Percentiles rank a stretch among this genome's conserved stretches.
phyloP scores from a whole-genome alignment of 1,140 invertebrate species.

The Papilio xuthus region DNA sequence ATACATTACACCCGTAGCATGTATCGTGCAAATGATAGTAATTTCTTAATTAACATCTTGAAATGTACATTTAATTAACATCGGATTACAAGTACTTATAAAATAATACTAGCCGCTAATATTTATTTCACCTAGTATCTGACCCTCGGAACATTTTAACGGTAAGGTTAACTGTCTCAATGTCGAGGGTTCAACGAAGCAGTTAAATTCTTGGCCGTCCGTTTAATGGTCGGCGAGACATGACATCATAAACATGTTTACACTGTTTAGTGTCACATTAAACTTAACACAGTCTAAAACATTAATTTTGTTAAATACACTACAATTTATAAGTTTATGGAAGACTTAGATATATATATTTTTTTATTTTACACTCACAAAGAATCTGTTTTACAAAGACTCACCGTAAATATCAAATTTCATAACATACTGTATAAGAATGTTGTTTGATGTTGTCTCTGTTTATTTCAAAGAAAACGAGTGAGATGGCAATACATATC shows the following conservation, averaged over 20 bases:
- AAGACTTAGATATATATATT: no score
- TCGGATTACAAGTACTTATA: not conserved
- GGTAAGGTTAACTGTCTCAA: slow-evolving; percentile 31
- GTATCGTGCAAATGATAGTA: not conserved
- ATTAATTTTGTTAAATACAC: slow-evolving; percentile 7
- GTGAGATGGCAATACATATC: no score
- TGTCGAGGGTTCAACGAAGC: slow-evolving; percentile 29
- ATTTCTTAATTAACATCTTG: not conserved
- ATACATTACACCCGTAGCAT: no score
- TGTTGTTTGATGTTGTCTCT: no score
- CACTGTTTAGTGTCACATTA: slow-evolving; percentile 18
- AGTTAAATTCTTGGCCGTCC: slow-evolving; percentile 29
- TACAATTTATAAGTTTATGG: no score
- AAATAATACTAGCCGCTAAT: slow-evolving; percentile 10
- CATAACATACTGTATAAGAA: no score
- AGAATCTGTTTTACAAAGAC: no score
- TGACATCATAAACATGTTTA: slow-evolving; percentile 29
- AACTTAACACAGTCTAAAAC: slow-evolving; percentile 9
- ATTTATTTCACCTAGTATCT: not conserved
- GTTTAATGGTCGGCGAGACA: slow-evolving; percentile 11
- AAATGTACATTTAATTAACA: not conserved
- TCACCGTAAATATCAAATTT: no score
- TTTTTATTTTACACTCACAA: no score
- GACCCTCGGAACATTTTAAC: slow-evolving; percentile 19
- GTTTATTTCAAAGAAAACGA: no score